Percentiles rank a stretch among this genome's conserved stretches.
These are phyloP conservation scores for Choristoneura rosaceana DNA, from an alignment of 2,888 invertebrate species.

Conservation along the genomic window DNA sequence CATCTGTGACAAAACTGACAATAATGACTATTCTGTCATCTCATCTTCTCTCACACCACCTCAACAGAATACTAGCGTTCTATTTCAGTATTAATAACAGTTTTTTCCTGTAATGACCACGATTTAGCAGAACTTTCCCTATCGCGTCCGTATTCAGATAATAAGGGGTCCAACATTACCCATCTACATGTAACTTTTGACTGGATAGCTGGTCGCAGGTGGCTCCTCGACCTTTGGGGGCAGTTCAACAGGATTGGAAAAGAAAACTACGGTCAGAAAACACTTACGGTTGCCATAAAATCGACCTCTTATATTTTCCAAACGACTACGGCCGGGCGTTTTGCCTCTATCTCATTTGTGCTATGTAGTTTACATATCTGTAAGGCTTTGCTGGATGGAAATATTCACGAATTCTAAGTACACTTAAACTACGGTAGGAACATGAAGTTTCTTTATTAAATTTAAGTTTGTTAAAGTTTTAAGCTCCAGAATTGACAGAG, in stretches of 20 bases:
- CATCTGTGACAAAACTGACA: no score
- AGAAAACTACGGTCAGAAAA: slow-evolving; percentile 72
- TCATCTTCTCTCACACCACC: background rate
- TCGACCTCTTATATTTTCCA: slow-evolving; percentile 62
- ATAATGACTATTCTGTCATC: background rate
- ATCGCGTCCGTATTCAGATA: slow-evolving; percentile 22
- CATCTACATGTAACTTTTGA: slow-evolving; percentile 41
- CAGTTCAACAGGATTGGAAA: slow-evolving; percentile 71
- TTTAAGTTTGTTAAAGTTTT: no score
- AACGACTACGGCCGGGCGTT: slow-evolving; percentile 50
- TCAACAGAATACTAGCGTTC: background rate
- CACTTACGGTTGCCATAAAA: slow-evolving; percentile 65
- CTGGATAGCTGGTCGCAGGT: slow-evolving; percentile 60
- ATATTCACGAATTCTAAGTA: background rate
- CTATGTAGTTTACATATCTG: slow-evolving; percentile 45
- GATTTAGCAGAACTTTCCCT: background rate
- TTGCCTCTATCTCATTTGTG: slow-evolving; percentile 52
- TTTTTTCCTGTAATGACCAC: background rate
- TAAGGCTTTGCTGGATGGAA: slow-evolving; percentile 15
- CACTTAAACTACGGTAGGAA: background rate
- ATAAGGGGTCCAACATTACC: slow-evolving; percentile 37
- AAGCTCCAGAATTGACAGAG: no score
- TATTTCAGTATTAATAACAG: background rate
- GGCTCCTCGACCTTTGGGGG: slow-evolving; percentile 64
- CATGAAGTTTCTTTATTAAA: background rate